These are phyloP conservation scores for Lytechinus variegatus DNA, from an alignment of 35 echinoderm and acorn worm genomes.

Conservation along the genomic window DNA sequence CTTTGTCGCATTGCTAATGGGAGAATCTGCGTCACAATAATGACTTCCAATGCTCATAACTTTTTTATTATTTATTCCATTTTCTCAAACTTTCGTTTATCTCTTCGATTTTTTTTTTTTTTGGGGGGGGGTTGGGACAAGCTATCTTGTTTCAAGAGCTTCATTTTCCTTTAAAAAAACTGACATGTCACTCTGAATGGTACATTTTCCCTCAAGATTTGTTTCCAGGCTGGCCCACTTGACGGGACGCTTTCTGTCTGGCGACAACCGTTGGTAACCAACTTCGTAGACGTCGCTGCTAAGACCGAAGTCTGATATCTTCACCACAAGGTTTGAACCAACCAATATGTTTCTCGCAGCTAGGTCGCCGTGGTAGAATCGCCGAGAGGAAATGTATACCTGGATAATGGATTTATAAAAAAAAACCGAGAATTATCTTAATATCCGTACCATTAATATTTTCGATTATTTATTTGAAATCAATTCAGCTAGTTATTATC, in stretches of 20 bases:
- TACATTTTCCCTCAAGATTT: slow-evolving; percentile 87
- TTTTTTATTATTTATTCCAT: too few relatives aligned
- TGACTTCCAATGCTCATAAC: too few relatives aligned
- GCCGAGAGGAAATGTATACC: slow-evolving; percentile 69
- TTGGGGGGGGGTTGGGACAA: too few relatives aligned
- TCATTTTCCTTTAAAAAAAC: neutral
- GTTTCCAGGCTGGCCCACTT: slow-evolving; percentile 97
- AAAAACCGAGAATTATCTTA: too few relatives aligned
- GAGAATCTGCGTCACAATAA: too few relatives aligned
- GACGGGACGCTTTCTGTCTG: slow-evolving; percentile 76
- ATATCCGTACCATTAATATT: too few relatives aligned
- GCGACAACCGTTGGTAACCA: slow-evolving; percentile 76
- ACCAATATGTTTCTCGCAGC: slow-evolving; percentile 93
- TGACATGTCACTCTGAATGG: slow-evolving; percentile 94
- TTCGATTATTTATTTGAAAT: too few relatives aligned
- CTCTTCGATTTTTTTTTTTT: too few relatives aligned
- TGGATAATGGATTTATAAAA: neutral
- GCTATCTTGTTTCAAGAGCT: too few relatives aligned
- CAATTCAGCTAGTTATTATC: too few relatives aligned
- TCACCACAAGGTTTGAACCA: slow-evolving; percentile 67
- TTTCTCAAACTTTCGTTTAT: too few relatives aligned
- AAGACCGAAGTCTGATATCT: slow-evolving; percentile 92
- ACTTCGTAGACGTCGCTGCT: slow-evolving; percentile 88
- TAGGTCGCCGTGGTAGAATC: slow-evolving; percentile 89
- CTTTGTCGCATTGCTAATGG: too few relatives aligned